Evolutionary conservation across 2,888 invertebrate genomes (phyloP).

Genomic region (Euproctis similis): DNA sequence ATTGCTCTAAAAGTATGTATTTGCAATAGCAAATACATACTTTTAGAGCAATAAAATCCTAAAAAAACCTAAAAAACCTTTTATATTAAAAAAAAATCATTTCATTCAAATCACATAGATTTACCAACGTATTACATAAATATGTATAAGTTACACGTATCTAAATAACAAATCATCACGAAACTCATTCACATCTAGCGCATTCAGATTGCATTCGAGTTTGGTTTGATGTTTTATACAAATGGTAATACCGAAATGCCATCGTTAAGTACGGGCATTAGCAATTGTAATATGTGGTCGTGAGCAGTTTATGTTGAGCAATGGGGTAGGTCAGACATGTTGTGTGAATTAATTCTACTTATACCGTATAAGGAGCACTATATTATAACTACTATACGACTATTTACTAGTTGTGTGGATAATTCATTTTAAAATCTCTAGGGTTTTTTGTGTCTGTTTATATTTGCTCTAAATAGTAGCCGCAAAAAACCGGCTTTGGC

Average conservation of each 20-base stretch:
- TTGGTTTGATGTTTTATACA: slow-evolving; percentile 1
- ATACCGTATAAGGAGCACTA: slow-evolving; percentile 13
- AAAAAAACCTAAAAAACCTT: too few species aligned
- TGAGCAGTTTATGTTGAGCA: slow-evolving; percentile 51
- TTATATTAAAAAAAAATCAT: too few species aligned
- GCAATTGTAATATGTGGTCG: slow-evolving; percentile 61
- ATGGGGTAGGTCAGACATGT: slow-evolving; percentile 68
- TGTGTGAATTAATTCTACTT: slow-evolving; percentile 39
- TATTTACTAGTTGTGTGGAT: background rate
- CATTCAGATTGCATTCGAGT: background rate
- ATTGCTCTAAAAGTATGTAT: too few species aligned
- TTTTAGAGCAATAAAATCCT: too few species aligned
- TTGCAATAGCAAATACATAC: too few species aligned
- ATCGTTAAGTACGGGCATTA: slow-evolving; percentile 42
- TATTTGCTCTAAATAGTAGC: too few species aligned
- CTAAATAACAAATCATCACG: slow-evolving; percentile 1
- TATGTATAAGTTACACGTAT: too few species aligned
- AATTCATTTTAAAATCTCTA: too few species aligned
- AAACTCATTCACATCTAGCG: background rate
- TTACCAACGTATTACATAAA: too few species aligned
- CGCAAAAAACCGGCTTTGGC: too few species aligned
- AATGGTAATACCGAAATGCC: slow-evolving; percentile 30
- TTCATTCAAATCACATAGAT: too few species aligned
- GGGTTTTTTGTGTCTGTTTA: too few species aligned
- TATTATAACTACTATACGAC: background rate